phyloP scores from a whole-genome alignment of 2,113 vertebrate genomes.

The Chiloscyllium plagiosum region DNA sequence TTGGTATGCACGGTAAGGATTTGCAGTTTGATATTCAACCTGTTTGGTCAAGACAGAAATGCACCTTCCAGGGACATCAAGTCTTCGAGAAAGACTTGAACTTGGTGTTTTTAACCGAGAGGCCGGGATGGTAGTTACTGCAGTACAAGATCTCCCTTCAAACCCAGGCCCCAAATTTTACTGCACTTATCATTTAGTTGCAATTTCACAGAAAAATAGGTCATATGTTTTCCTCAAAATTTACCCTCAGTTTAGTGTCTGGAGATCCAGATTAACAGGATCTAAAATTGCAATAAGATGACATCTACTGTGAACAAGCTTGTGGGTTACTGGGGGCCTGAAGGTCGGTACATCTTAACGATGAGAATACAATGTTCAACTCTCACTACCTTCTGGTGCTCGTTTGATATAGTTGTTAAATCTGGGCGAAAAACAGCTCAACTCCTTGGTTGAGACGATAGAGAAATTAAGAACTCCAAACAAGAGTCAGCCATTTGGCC shows the following conservation, averaged over 20 bases:
- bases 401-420: background rate
- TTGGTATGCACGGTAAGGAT: too few relatives aligned
- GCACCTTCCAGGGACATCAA: too few relatives aligned
- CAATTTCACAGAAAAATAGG: background rate
- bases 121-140: too few relatives aligned
- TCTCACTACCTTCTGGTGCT: background rate
- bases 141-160: too few relatives aligned
- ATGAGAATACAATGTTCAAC: background rate
- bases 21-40: too few relatives aligned
- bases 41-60: too few relatives aligned
- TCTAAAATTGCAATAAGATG: background rate
- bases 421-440: background rate
- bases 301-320: background rate
- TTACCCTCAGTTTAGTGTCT: background rate
- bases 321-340: background rate
- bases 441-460: background rate
- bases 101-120: too few relatives aligned
- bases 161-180: background rate
- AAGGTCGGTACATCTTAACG: background rate
- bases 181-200: background rate
- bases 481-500: too few relatives aligned
- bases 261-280: background rate
- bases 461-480: background rate
- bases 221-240: background rate
- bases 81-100: too few relatives aligned